These are phyloP conservation scores for Heliconius himera DNA, from an alignment of 1,140 invertebrate genomes.

Conservation along the genomic window DNA sequence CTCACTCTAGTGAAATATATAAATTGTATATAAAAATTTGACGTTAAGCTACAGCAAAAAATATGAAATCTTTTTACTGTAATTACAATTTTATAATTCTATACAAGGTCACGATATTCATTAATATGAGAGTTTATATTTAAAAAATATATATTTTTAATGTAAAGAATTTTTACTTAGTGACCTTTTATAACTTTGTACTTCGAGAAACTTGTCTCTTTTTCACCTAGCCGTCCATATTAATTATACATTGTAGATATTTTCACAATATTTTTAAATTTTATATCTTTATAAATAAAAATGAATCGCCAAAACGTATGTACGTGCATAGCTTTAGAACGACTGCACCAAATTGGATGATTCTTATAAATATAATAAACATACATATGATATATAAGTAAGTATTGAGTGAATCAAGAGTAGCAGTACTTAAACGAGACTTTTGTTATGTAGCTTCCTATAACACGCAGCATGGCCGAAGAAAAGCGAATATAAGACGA, in stretches of 20 bases:
- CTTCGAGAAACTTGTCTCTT: background rate
- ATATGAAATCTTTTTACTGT: conserved; percentile 4
- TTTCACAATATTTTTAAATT: background rate
- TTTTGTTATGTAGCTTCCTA: too few relatives aligned
- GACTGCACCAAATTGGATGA: too few relatives aligned
- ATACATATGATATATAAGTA: too few relatives aligned
- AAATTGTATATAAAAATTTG: background rate
- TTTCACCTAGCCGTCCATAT: background rate
- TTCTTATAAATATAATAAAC: too few relatives aligned
- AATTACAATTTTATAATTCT: conserved; percentile 4
- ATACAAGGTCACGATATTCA: background rate
- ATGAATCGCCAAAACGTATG: too few relatives aligned
- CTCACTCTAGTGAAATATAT: too few relatives aligned
- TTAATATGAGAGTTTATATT: background rate
- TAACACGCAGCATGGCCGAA: too few relatives aligned
- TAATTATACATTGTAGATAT: background rate
- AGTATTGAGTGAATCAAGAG: too few relatives aligned
- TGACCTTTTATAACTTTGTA: background rate
- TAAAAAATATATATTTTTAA: background rate
- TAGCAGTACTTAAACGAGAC: too few relatives aligned
- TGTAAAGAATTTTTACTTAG: background rate
- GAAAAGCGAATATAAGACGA: too few relatives aligned
- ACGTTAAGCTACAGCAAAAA: background rate
- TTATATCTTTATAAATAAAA: background rate
- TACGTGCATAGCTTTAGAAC: too few relatives aligned